phyloP scores from a whole-genome alignment of 2,888 invertebrate species.

The Julus scandinavius region DNA sequence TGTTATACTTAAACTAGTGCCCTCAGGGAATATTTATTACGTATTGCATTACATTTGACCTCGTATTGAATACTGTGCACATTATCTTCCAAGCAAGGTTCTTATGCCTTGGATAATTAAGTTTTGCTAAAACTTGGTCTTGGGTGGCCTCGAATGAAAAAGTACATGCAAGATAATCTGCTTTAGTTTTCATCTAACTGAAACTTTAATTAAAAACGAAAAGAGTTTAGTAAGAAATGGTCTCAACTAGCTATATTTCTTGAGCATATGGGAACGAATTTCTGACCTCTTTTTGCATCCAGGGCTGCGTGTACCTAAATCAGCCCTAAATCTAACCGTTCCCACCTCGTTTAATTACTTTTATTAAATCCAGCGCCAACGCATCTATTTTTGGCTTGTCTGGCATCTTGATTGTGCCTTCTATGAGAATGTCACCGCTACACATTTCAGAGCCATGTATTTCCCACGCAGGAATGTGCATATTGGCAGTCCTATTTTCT shows the following conservation, averaged over 20 bases:
- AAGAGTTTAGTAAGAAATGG: neutral
- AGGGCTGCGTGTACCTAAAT: neutral
- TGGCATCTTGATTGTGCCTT: neutral
- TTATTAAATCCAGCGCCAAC: constrained; percentile 21
- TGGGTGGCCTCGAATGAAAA: too few species aligned
- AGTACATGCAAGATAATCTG: too few species aligned
- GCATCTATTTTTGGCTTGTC: constrained; percentile 29
- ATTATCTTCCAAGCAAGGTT: too few species aligned
- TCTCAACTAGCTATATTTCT: neutral
- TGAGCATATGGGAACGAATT: neutral
- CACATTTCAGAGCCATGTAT: neutral
- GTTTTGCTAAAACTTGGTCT: too few species aligned
- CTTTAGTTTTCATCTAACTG: neutral
- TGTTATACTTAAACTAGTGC: too few species aligned
- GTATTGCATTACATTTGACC: too few species aligned
- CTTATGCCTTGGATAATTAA: too few species aligned
- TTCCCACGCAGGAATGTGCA: constrained; percentile 24
- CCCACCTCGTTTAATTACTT: constrained; percentile 23
- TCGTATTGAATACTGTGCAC: too few species aligned
- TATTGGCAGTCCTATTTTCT: constrained; percentile 6
- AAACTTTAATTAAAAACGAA: neutral
- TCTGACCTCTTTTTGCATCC: neutral
- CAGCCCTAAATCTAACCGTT: neutral
- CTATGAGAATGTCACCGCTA: neutral
- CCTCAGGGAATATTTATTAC: too few species aligned